A percentile compares a stretch with the other conserved stretches of the same genome.
These are phyloP conservation scores for Drosophila meridiana DNA, from an alignment of 2,888 invertebrate genomes.

Conservation along the genomic window DNA sequence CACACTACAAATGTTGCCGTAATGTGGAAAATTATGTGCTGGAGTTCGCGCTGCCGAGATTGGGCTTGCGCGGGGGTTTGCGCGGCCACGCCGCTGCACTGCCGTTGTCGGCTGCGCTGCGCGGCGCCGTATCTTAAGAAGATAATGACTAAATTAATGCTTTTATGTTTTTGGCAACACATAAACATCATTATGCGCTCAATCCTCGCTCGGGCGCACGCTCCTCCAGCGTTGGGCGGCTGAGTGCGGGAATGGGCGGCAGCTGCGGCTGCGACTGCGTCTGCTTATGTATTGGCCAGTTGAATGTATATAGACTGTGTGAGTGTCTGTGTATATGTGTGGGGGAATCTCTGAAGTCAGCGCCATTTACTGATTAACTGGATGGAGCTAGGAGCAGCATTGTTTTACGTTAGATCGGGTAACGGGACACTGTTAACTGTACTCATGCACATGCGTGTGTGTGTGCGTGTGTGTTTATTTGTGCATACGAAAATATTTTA, in stretches of 20 bases:
- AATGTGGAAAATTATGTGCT: conserved; percentile 68
- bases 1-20: conserved; percentile 45
- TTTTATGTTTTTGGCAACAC: conserved; percentile 85
- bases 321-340: neutral
- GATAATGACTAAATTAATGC: conserved; percentile 86
- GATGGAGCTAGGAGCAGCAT: conserved; percentile 7
- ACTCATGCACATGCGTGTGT: conserved; percentile 3
- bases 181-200: conserved; percentile 84
- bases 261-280: conserved; percentile 2
- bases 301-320: conserved; percentile 7
- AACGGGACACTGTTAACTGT: conserved; percentile 14
- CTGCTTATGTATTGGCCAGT: conserved; percentile 36
- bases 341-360: conserved; percentile 24
- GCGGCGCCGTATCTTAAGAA: conserved; percentile 82
- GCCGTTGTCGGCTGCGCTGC: conserved; percentile 36
- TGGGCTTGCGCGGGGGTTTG: conserved; percentile 9
- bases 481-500: conserved; percentile 76
- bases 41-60: conserved; percentile 58
- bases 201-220: conserved; percentile 64
- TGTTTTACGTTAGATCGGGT: conserved; percentile 4
- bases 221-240: conserved; percentile 20
- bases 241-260: neutral
- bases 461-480: conserved; percentile 25
- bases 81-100: neutral
- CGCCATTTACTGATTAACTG: conserved; percentile 46